Evolutionary conservation across 1,140 invertebrate genomes (phyloP).

Genomic region (Zelostemma sp.): DNA sequence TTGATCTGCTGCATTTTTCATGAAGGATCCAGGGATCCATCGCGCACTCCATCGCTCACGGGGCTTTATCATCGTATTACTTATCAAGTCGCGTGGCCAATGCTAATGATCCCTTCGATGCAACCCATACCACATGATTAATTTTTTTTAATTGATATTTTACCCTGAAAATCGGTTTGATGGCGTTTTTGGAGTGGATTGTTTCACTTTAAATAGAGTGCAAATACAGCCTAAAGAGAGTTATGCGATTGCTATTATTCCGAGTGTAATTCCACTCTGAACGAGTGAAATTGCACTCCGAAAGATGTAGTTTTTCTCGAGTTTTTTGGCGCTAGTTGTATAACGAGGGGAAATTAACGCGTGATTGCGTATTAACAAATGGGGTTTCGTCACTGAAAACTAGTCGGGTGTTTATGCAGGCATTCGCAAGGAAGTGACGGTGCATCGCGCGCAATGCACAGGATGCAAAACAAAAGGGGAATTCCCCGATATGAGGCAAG

Average conservation of each 20-base stretch:
- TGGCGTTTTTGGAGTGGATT: no score
- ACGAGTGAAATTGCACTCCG: no score
- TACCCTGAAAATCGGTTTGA: no score
- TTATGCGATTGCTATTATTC: not conserved
- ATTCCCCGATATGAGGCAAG: conserved; percentile 36
- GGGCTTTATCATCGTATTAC: conserved; percentile 31
- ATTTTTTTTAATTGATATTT: no score
- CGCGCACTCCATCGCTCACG: conserved; percentile 5
- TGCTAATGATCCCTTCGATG: conserved; percentile 28
- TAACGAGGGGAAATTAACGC: conserved; percentile 27
- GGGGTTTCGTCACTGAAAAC: conserved; percentile 33
- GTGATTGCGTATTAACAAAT: conserved; percentile 38
- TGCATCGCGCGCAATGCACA: conserved; percentile 28
- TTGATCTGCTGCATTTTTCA: conserved; percentile 25
- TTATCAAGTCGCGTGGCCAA: conserved; percentile 20
- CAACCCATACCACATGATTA: no score
- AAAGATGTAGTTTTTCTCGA: no score
- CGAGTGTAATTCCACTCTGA: not conserved
- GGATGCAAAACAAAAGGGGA: conserved; percentile 43
- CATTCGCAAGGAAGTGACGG: conserved; percentile 36
- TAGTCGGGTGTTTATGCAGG: conserved; percentile 18
- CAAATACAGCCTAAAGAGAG: no score
- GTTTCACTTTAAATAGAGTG: no score
- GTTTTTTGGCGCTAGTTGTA: not conserved
- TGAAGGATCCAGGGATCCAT: conserved; percentile 32